Conservation (phyloP, 2,113 vertebrate genomes). For the Pseudolaguvia tuberculata region DNA sequence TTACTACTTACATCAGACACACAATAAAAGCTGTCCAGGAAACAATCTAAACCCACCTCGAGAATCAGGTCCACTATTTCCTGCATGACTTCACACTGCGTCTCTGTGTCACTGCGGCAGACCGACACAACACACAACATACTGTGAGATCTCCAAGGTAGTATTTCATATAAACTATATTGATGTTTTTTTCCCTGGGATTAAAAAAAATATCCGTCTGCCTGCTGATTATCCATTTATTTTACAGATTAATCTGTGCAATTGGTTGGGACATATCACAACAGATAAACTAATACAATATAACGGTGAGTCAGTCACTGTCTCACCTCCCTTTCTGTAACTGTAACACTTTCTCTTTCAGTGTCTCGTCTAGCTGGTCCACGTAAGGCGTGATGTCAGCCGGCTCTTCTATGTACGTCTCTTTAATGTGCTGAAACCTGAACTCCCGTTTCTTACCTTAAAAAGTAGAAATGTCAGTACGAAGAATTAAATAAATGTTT, state of each 20-base stretch:
- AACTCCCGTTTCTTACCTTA: conserved; percentile 93
- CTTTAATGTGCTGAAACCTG: conserved; percentile 91
- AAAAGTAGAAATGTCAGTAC: not conserved
- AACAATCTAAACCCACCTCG: conserved; percentile 72
- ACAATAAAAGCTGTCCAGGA: not conserved
- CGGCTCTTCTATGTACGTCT: conserved; percentile 84
- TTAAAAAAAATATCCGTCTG: not conserved
- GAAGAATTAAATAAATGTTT: not conserved
- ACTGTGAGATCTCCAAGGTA: not conserved
- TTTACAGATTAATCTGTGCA: too few species aligned
- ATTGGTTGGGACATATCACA: too few species aligned
- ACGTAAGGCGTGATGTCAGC: conserved; percentile 91
- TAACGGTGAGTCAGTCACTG: not conserved
- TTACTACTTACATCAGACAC: not conserved
- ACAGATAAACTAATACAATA: too few species aligned
- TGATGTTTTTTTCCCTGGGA: too few species aligned
- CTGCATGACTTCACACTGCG: conserved; percentile 97
- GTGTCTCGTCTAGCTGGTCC: conserved; percentile 88
- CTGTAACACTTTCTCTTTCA: conserved; percentile 88
- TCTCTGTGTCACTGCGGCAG: conserved; percentile 79
- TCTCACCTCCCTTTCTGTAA: conserved; percentile 89
- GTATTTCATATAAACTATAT: too few species aligned
- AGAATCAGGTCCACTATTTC: conserved; percentile 95
- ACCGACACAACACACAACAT: conserved; percentile 26
- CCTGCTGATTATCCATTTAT: too few species aligned